Evolutionary conservation across 1,140 invertebrate species (phyloP).

Genomic region (Oppia nitens): DNA sequence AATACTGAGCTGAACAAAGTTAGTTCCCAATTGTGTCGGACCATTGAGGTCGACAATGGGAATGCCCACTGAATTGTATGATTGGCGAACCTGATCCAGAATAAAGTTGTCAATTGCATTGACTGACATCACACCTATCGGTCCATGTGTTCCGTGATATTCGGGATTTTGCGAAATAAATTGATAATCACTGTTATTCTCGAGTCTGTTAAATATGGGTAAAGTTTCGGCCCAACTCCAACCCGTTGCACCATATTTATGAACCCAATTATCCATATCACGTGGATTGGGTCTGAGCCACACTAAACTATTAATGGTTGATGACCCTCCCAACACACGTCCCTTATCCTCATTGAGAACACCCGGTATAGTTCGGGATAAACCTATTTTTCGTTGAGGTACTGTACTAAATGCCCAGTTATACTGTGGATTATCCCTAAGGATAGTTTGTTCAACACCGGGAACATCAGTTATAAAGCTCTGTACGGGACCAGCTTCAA

Average conservation of each 20-base stretch:
- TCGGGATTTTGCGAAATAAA: neutral
- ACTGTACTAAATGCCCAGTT: no score
- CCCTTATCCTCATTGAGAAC: no score
- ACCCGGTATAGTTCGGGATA: no score
- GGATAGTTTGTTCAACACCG: no score
- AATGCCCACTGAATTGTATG: slow-evolving; percentile 1
- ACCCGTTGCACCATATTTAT: slow-evolving; percentile 52
- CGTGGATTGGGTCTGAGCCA: slow-evolving; percentile 76
- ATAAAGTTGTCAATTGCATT: neutral
- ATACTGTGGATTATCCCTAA: no score
- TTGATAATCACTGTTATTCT: slow-evolving; percentile 39
- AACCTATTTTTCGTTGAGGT: no score
- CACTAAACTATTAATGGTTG: slow-evolving; percentile 82
- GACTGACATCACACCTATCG: neutral
- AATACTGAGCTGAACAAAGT: neutral
- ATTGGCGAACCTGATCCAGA: neutral
- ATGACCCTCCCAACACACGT: slow-evolving; percentile 53
- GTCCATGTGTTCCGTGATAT: neutral
- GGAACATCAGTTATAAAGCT: no score
- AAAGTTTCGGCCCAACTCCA: slow-evolving; percentile 43
- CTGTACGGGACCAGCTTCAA: no score
- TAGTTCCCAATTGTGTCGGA: slow-evolving; percentile 20
- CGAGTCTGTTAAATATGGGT: slow-evolving; percentile 37
- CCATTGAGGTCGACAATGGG: slow-evolving; percentile 61
- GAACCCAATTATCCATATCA: slow-evolving; percentile 77